These are phyloP conservation scores for Acanthosepion pharaonis DNA, from an alignment of 2,888 invertebrate genomes.

Conservation along the genomic window DNA sequence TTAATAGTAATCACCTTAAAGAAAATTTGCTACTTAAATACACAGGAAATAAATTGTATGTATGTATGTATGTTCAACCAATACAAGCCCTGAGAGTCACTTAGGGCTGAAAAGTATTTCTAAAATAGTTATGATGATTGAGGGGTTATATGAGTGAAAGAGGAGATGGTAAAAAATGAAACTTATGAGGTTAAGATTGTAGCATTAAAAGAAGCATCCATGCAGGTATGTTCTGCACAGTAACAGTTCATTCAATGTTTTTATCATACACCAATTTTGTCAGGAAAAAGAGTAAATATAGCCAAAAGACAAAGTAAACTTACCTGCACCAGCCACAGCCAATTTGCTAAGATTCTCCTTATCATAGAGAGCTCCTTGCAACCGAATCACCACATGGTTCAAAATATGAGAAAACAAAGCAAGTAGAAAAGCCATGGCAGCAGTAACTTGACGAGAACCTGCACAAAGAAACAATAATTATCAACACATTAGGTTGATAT, in stretches of 20 bases:
- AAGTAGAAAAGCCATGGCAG: constrained; percentile 87
- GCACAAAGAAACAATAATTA: constrained; percentile 46
- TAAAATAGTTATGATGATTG: no score
- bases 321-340: constrained; percentile 49
- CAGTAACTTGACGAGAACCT: constrained; percentile 86
- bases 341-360: constrained; percentile 69
- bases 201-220: no score
- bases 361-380: constrained; percentile 72
- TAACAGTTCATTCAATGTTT: background rate
- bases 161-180: no score
- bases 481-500: no score
- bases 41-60: no score
- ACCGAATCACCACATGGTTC: constrained; percentile 72
- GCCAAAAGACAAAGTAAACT: background rate
- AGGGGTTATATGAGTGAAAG: no score
- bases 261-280: background rate
- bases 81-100: no score
- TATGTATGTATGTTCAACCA: no score
- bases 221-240: background rate
- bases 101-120: no score
- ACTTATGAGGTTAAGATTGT: no score
- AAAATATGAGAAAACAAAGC: constrained; percentile 84
- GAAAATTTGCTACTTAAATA: no score
- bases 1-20: no score
- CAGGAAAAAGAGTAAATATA: background rate